Percentiles rank a stretch among this genome's conserved stretches.
Evolutionary conservation across 2,113 vertebrate genomes (phyloP).

Genomic region (Tamias sibiricus): DNA sequence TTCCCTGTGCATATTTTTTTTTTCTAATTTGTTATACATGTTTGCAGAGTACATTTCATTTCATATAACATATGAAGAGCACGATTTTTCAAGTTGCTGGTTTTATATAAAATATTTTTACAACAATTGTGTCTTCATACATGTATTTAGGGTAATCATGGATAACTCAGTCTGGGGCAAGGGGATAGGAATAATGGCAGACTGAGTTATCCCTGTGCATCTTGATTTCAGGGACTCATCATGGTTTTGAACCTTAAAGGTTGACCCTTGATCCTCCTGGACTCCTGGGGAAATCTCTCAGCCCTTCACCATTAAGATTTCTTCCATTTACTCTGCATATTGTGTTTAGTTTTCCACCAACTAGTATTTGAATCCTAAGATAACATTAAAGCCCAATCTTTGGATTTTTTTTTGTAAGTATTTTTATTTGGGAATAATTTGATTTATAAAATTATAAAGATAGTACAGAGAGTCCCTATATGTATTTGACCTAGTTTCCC

Average conservation of each 20-base stretch:
- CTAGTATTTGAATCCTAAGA: neutral
- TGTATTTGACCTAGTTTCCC: neutral
- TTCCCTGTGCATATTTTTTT: neutral
- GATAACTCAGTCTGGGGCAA: too few relatives aligned
- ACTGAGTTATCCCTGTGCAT: neutral
- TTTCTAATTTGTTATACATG: too few relatives aligned
- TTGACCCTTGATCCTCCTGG: neutral
- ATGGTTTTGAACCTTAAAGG: neutral
- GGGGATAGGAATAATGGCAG: too few relatives aligned
- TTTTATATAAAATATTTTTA: too few relatives aligned
- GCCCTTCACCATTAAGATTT: neutral
- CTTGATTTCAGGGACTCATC: neutral
- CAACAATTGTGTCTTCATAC: too few relatives aligned
- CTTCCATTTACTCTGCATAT: neutral
- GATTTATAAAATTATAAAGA: neutral
- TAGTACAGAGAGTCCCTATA: neutral
- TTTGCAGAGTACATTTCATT: too few relatives aligned
- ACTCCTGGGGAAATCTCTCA: neutral
- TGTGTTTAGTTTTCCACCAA: neutral
- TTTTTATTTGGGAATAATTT: neutral
- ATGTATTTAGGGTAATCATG: too few relatives aligned
- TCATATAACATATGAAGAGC: too few relatives aligned
- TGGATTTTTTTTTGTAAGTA: neutral
- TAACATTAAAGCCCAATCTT: neutral
- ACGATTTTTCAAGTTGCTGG: too few relatives aligned